Base-by-base conservation (phyloP, 2,888 invertebrate genomes). In the Papilio gigon region DNA sequence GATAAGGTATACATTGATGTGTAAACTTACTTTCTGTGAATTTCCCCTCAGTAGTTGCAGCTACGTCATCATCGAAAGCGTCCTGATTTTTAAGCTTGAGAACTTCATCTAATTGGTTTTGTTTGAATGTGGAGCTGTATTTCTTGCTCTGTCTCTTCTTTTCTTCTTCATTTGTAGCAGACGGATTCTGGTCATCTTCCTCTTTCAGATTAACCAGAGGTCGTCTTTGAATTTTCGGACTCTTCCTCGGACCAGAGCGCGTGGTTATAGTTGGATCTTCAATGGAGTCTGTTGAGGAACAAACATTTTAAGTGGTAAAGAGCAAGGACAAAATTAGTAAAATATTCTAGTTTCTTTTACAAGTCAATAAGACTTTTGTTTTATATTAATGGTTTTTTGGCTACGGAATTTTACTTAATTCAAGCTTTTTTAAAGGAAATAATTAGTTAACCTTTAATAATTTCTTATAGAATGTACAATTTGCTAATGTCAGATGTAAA, bases 111-210 rank as follows among this genome's bases (percentile, higher is more conserved):
- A 91, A 73, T 72, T 89, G 87, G 72, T 89, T 90, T 78, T 89
- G 89, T 40, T 86, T 90, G 73, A 90, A 88, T 67, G 83, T 86
- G 8, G 89, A 74, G 73, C 90, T 91, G 80, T 87, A 92, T 74
- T 91, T 92, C 80, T 92, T 92, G 76, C 91, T 90, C 71, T 91
- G 90, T 73, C 91, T 82, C 74, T 88, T 90, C 40, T 81, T 85
- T 71, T 90, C 89, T 4, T 90, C 90, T 22, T 92, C 91, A 67
- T 85, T 90, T 0, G 90, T 89, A 0, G 91, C 91, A 1, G 89
- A 85, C 0, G 87, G 85, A 72, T 89, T 91, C 71, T 90, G 91
- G 17, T 75, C 76, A 0, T 72, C 65, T 35, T 80, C 80, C 1
- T 84, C 84, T 67, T 87, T 88, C n/a, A 89, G 76, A 60, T 83